Evolutionary conservation across 2,888 invertebrate species (phyloP).

Genomic region (Tipula lateralis): DNA sequence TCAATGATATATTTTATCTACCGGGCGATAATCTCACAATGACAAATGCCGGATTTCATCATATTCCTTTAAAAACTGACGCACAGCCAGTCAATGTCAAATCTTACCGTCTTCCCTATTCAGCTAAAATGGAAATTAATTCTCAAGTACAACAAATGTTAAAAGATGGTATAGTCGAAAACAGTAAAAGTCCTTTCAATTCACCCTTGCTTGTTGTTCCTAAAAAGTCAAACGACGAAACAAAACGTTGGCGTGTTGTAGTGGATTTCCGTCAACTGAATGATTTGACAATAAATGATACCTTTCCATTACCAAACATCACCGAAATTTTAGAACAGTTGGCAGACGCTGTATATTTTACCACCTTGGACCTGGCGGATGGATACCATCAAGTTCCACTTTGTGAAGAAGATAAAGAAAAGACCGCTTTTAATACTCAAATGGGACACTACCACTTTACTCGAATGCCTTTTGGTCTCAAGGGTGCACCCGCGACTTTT

Average conservation of each 20-base stretch:
- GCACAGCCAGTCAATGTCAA: too few relatives aligned
- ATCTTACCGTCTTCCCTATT: too few relatives aligned
- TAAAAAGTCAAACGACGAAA: neutral
- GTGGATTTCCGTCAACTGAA: neutral
- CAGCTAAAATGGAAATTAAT: too few relatives aligned
- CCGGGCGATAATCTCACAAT: too few relatives aligned
- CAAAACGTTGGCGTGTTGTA: neutral
- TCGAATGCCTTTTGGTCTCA: neutral
- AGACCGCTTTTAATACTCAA: too few relatives aligned
- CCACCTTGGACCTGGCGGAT: slow-evolving; percentile 33
- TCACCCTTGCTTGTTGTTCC: neutral
- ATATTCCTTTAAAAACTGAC: too few relatives aligned
- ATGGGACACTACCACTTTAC: too few relatives aligned
- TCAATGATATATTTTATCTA: too few relatives aligned
- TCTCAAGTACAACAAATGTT: too few relatives aligned
- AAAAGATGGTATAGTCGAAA: too few relatives aligned
- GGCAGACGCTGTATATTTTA: slow-evolving; percentile 33
- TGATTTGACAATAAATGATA: neutral
- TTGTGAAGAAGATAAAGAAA: slow-evolving; percentile 30
- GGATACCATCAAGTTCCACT: slow-evolving; percentile 33
- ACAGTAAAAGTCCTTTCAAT: neutral
- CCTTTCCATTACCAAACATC: slow-evolving; percentile 34
- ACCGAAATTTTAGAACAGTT: slow-evolving; percentile 32
- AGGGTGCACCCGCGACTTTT: too few relatives aligned
- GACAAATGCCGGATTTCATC: too few relatives aligned